phyloP scores from a whole-genome alignment of 2,888 invertebrate species.

The Hofmannophila pseudospretella region DNA sequence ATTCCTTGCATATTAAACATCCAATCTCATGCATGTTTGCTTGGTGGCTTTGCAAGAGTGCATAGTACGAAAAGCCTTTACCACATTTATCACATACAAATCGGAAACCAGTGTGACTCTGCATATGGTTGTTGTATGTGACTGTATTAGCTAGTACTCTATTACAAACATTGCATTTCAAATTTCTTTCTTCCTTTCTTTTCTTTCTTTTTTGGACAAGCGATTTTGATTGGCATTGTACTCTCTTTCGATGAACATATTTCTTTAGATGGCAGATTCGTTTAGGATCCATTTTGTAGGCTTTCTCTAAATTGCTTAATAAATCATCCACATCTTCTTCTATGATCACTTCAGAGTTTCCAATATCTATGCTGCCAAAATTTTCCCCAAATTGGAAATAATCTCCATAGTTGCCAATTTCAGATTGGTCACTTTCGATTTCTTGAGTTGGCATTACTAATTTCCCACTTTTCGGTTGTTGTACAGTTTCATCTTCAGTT shows the following conservation, averaged over 20 bases:
- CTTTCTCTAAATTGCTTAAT: constrained; percentile 14
- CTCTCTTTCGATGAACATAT: not conserved
- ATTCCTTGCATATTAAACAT: constrained; percentile 47
- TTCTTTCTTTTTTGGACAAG: not conserved
- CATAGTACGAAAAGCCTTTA: constrained; percentile 44
- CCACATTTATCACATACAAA: constrained; percentile 65
- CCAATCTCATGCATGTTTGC: constrained; percentile 50
- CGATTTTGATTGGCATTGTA: not conserved
- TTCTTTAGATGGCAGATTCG: not conserved
- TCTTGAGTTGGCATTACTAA: too few relatives aligned
- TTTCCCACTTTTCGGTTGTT: too few relatives aligned
- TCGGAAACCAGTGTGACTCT: constrained; percentile 46
- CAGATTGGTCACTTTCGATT: not conserved
- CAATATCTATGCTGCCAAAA: not conserved
- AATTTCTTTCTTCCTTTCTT: constrained; percentile 16
- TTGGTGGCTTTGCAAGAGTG: constrained; percentile 46
- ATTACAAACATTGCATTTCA: constrained; percentile 45
- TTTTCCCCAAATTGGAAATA: too few relatives aligned
- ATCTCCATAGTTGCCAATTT: too few relatives aligned
- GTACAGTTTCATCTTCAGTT: too few relatives aligned
- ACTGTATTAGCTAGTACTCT: constrained; percentile 42
- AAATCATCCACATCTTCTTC: constrained; percentile 11
- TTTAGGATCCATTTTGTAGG: constrained; percentile 6
- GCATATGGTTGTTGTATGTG: constrained; percentile 55
- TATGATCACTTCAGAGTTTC: not conserved